These are phyloP conservation scores for Caenorhabditis zanzibari DNA, from an alignment of 2,888 invertebrate species.

Conservation along the genomic window DNA sequence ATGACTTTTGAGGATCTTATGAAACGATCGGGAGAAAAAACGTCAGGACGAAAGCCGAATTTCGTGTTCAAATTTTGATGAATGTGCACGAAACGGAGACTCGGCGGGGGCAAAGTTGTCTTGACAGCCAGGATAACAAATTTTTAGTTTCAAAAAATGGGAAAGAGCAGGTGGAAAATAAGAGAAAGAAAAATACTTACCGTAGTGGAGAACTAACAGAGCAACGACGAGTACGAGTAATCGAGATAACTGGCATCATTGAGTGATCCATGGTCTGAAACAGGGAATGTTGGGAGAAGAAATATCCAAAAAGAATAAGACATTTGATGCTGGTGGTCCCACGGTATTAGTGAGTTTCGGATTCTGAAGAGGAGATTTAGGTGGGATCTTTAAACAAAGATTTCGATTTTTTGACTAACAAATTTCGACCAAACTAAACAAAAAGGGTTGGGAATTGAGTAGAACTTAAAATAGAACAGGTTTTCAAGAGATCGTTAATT, in stretches of 20 bases:
- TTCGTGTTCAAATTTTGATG: conserved; percentile 62
- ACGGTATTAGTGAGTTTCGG: conserved; percentile 22
- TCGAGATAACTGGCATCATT: conserved; percentile 67
- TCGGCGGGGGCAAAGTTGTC: conserved; percentile 24
- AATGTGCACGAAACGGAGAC: conserved; percentile 53
- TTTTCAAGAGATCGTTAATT: too few species aligned
- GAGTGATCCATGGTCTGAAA: conserved; percentile 53
- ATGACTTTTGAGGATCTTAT: conserved; percentile 51
- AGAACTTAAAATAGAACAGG: background rate
- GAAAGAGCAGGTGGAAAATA: conserved; percentile 37
- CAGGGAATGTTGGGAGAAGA: background rate
- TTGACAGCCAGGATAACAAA: conserved; percentile 25
- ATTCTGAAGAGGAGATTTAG: conserved; percentile 22
- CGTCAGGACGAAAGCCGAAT: conserved; percentile 7
- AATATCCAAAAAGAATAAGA: background rate
- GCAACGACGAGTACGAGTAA: conserved; percentile 68
- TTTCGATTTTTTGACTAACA: background rate
- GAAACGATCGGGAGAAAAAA: conserved; percentile 25
- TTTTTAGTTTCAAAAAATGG: conserved; percentile 34
- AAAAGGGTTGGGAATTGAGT: background rate
- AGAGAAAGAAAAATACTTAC: conserved; percentile 32
- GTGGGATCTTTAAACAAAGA: conserved; percentile 11
- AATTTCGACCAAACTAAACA: background rate
- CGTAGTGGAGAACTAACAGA: conserved; percentile 68
- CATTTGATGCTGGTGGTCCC: conserved; percentile 12